Evolutionary conservation across 2,113 vertebrate species (phyloP), one percentile per base, ranked within the genome.

Genomic region (Spilogale gracilis): DNA sequence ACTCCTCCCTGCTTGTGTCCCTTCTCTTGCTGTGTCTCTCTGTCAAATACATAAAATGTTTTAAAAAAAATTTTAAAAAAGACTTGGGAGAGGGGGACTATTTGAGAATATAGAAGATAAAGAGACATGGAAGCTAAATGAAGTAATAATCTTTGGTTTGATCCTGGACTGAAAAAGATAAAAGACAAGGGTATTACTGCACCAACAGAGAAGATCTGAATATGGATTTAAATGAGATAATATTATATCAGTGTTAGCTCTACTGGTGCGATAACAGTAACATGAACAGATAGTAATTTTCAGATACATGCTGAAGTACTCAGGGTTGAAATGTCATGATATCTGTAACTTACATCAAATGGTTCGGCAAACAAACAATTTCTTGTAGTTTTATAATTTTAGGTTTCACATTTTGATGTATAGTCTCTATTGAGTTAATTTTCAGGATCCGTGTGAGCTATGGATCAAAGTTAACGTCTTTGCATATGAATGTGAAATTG

Each of bases 371-470:
- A 91, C 69, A 95, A 67, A 48, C 12, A 78, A 73, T 5, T 74
- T 76, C 87, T 86, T 94, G 23, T 86, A 63, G 23, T 86, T 94
- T 96, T 78, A 21, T 18, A 50, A 81, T 79, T 87, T 82, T 76
- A 92, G 8, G 38, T 56, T 96, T 94, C 83, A 58, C 30, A 32
- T 83, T 78, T 86, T 58, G 61, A 10, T 45, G 2, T 83, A 18
- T 65, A 71, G 80, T 86, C 60, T 38, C 73, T 48, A 61, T 21
- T 92, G 91, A 94, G 38, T 50, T 84, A 67, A 91, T 67, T 91
- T 93, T 92, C 74, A 30, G 32, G 50, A 80, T 56, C 65, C 30
- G 6, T 65, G 9, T 79, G 27, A 89, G 9, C 65, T 92, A 65
- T 58, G 48, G 52, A 73, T 54, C 45, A 8, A 85, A 80, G 25